Evolutionary conservation across 2,113 vertebrate genomes (phyloP).

Genomic region (Micromys minutus): DNA sequence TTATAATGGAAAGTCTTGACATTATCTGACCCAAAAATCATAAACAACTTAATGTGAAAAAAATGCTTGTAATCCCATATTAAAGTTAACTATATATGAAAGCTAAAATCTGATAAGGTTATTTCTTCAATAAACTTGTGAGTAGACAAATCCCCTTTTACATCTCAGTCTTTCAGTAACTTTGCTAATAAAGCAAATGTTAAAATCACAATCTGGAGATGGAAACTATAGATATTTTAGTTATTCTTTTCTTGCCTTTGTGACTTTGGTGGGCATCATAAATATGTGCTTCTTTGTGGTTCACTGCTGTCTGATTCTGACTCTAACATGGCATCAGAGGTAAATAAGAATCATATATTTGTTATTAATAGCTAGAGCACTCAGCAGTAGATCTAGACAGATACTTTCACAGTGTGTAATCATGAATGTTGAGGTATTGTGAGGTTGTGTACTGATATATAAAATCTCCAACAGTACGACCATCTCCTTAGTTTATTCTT

Average conservation of each 20-base stretch:
- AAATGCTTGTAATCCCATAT: background rate
- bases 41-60: constrained; percentile 25
- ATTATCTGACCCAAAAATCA: constrained; percentile 12
- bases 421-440: background rate
- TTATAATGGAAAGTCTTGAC: constrained; percentile 9
- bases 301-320: background rate
- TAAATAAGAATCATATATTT: background rate
- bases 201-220: constrained; percentile 6
- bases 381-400: background rate
- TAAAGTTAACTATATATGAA: background rate
- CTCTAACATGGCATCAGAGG: constrained; percentile 4
- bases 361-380: background rate
- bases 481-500: background rate
- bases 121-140: background rate
- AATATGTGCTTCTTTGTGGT: constrained; percentile 15
- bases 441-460: background rate
- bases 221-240: background rate
- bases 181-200: constrained; percentile 33
- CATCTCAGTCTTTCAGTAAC: background rate
- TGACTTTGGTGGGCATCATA: constrained; percentile 23
- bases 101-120: background rate
- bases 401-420: background rate
- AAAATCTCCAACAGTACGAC: background rate
- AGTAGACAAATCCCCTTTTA: background rate
- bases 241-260: background rate